Conservation (phyloP, 2,888 invertebrate genomes). For the Elegia similella region DNA sequence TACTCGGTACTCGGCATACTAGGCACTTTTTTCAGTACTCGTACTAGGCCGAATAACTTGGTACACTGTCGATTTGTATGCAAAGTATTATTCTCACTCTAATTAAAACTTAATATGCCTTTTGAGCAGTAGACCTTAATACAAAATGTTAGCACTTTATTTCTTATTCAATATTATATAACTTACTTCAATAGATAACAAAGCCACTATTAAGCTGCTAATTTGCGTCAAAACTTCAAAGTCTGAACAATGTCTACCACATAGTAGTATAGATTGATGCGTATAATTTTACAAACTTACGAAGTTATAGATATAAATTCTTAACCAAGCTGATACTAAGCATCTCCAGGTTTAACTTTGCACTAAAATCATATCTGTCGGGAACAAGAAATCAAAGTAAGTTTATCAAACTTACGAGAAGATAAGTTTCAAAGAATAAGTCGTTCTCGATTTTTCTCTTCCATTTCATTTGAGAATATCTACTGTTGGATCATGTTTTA, state of each 20-base stretch:
- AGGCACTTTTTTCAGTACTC: too few species aligned
- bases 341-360: conserved; percentile 8
- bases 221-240: background rate
- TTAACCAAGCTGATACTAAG: conserved; percentile 4
- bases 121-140: too few species aligned
- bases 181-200: background rate
- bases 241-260: background rate
- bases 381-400: conserved; percentile 11
- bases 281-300: background rate
- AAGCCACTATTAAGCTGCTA: background rate
- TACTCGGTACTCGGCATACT: too few species aligned
- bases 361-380: conserved; percentile 10
- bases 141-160: too few species aligned
- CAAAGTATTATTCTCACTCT: too few species aligned
- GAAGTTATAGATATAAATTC: background rate
- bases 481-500: conserved; percentile 9
- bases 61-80: too few species aligned
- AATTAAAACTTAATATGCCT: too few species aligned
- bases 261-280: background rate
- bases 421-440: conserved; percentile 8
- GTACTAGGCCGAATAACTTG: too few species aligned
- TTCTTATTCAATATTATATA: too few species aligned
- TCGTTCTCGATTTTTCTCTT: conserved; percentile 12
- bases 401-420: conserved; percentile 12
- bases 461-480: conserved; percentile 11